These are phyloP conservation scores for Aphidius colemani DNA, from an alignment of 2,888 invertebrate genomes.

Conservation along the genomic window DNA sequence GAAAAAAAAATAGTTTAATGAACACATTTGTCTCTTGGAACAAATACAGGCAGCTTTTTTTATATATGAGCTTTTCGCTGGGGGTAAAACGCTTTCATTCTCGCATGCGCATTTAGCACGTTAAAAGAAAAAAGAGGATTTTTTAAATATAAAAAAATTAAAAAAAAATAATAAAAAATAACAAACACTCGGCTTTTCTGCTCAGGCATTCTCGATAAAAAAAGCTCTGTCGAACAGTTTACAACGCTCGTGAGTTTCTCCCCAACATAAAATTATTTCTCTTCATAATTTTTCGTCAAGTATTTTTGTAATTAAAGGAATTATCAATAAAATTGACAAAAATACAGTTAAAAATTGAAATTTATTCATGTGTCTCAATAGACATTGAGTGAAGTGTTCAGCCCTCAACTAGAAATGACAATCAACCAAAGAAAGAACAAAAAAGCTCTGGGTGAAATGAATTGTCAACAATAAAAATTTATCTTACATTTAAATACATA, in stretches of 20 bases:
- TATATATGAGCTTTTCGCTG: too few species aligned
- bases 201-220: conserved; percentile 47
- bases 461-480: too few species aligned
- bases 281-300: background rate
- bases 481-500: too few species aligned
- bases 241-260: conserved; percentile 47
- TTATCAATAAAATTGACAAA: conserved; percentile 2
- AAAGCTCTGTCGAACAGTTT: conserved; percentile 49
- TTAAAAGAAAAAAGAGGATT: too few species aligned
- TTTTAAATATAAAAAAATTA: too few species aligned
- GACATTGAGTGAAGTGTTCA: conserved; percentile 12
- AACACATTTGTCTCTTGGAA: too few species aligned
- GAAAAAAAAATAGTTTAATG: background rate
- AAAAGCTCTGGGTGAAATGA: conserved; percentile 20
- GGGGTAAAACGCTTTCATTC: too few species aligned
- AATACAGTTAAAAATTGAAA: conserved; percentile 8
- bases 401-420: background rate
- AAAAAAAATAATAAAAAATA: conserved; percentile 29
- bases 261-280: background rate
- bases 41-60: too few species aligned
- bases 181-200: conserved; percentile 28
- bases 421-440: conserved; percentile 17
- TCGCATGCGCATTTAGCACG: conserved; percentile 48
- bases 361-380: conserved; percentile 9
- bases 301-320: conserved; percentile 6